Evolutionary conservation across 2,888 invertebrate genomes (phyloP), one percentile per base, ranked within the genome.

Genomic region (Hirudinaria manillensis): DNA sequence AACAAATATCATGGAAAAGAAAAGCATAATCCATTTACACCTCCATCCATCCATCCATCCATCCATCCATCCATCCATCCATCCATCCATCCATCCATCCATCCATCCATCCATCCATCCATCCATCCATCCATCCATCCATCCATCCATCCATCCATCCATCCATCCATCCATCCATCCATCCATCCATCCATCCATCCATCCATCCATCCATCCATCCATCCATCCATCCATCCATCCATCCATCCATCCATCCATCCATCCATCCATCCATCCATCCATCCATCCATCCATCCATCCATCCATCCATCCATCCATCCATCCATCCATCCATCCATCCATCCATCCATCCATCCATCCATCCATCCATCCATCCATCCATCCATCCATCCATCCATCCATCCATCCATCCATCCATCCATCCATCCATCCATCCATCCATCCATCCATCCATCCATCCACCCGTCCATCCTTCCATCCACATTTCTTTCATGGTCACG

Each of bases 271-370:
- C 53, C 53, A 53, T 53, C 53, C 53, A 53, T 53, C 61, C 61
- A 61, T 61, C 61, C 61, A n/a, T n/a, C n/a, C n/a, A n/a, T n/a
- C 56, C 53, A 53, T 53, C 53, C 53, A 53, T 53, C 53, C 53
- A 53, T 53, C 53, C 53, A 53, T 53, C 53, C 53, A 53, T 53
- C 53, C 53, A 53, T 53, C 53, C 53, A 53, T 53, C 53, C 53
- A 53, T 53, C 53, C 53, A 53, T 53, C 53, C 53, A 53, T 53
- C 53, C 53, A 53, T 53, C 53, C 53, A 53, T 53, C 53, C 53
- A 53, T n/a, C n/a, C n/a, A n/a, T 53, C 53, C 53, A 53, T 53
- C 53, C 53, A 53, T 53, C 53, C 53, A 53, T 53, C 53, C 53
- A 53, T 53, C 53, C 53, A 53, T 53, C 53, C 53, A 53, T 53